Conservation (phyloP, 2,888 invertebrate species). For the Vandiemenella viatica region DNA sequence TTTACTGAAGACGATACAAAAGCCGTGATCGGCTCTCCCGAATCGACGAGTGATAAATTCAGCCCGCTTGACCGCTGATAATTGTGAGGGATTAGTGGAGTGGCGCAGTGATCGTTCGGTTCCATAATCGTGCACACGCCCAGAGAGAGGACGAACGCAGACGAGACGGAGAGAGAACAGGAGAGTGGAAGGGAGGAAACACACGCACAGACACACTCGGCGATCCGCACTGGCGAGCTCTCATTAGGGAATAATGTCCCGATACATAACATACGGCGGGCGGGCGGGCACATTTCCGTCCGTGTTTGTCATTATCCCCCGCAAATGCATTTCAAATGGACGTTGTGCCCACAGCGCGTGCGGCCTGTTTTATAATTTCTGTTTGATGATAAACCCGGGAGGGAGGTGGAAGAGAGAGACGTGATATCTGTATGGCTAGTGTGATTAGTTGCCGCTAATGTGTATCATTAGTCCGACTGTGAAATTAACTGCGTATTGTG, state of each 20-base stretch:
- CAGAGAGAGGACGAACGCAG: background rate
- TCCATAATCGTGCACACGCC: too few relatives aligned
- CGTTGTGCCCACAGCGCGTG: background rate
- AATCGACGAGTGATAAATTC: too few relatives aligned
- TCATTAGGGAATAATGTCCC: slow-evolving; percentile 3
- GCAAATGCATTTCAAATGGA: slow-evolving; percentile 4
- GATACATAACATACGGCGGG: too few relatives aligned
- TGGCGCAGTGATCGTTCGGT: too few relatives aligned
- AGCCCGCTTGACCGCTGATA: slow-evolving; percentile 12
- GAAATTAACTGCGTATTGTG: background rate
- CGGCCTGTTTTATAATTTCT: slow-evolving; percentile 2
- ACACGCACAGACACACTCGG: background rate
- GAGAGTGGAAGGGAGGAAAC: background rate
- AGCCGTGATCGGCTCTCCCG: too few relatives aligned
- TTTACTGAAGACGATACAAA: too few relatives aligned
- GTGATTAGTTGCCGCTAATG: slow-evolving; percentile 3
- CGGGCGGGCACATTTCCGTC: too few relatives aligned
- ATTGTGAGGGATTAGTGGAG: too few relatives aligned
- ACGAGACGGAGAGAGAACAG: background rate
- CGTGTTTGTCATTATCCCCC: slow-evolving; percentile 2
- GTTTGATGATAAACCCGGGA: slow-evolving; percentile 3
- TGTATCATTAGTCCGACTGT: slow-evolving; percentile 2
- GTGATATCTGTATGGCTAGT: background rate
- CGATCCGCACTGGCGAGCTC: background rate
- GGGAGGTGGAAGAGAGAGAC: too few relatives aligned